Evolutionary conservation across 2,113 vertebrate genomes (phyloP).

Genomic region (Heterotilapia buettikoferi): DNA sequence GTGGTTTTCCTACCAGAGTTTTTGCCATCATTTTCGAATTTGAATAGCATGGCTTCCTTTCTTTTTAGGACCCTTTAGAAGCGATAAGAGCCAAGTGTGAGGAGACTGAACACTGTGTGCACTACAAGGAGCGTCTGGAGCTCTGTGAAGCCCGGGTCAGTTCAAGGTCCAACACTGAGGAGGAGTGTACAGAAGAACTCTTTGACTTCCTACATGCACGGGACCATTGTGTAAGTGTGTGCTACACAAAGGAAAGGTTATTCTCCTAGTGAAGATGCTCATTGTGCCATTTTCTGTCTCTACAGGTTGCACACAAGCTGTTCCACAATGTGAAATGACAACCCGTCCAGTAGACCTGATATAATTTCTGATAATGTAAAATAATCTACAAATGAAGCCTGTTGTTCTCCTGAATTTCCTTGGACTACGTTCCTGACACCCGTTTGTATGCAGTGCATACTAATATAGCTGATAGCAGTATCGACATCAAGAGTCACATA

Average conservation of each 20-base stretch:
- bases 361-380: not conserved
- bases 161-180: constrained; percentile 73
- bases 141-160: constrained; percentile 74
- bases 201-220: constrained; percentile 90
- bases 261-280: not conserved
- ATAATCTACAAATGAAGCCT: not conserved
- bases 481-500: not conserved
- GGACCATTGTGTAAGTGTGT: constrained; percentile 84
- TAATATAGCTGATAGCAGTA: not conserved
- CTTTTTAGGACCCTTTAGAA: constrained; percentile 79
- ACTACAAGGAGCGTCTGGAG: constrained; percentile 76
- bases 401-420: not conserved
- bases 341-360: not conserved
- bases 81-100: constrained; percentile 78
- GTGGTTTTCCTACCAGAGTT: not conserved
- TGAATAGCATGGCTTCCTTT: not conserved
- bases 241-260: not conserved
- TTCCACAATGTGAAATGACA: constrained; percentile 68
- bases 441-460: not conserved
- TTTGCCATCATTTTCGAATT: not conserved
- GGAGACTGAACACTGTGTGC: constrained; percentile 77
- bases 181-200: constrained; percentile 90
- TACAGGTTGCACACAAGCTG: constrained; percentile 66
- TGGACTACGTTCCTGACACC: not conserved
- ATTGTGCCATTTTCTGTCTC: not conserved